Evolutionary conservation across 2,888 invertebrate genomes (phyloP), one percentile per base, ranked within the genome.

Genomic region (Griposia aprilina): DNA sequence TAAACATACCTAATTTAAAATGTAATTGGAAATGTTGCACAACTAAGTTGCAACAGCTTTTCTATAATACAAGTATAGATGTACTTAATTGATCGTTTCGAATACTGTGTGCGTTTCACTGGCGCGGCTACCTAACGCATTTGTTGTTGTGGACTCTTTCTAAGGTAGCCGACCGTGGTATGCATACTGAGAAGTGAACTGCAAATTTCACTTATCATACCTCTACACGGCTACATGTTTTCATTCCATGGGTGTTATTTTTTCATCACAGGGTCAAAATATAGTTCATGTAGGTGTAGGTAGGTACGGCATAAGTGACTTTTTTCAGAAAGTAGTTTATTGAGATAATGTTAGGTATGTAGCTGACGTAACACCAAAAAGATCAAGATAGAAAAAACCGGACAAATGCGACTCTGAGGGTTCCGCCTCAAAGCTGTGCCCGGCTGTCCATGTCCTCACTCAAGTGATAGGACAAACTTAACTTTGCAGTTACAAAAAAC

Each of bases 71-170:
- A 57, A 65, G 89, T 89, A 89, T 87, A 87, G 84, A 81, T 82
- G 84, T 87, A 86, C 77, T 68, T 89, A 92, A 93, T 92, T 87
- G 87, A 90, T 89, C 90, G 90, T 93, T 93, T 91, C 90, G 90
- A 91, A 93, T 90, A 91, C 93, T 82, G 83, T 66, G 68, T 86
- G 92, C 93, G 94, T 94, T 94, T 94, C 93, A 93, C 92, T 90
- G 87, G 84, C 90, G 88, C 70, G 78, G 55, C 91, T 90, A 85
- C 92, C 90, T 91, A 90, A 89, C 90, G 88, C 90, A 82, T 85
- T 89, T 90, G 88, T 90, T 87, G 89, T 89, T 88, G 90, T 90
- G 89, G 86, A 87, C 85, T 91, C 91, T 90, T 91, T 92, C 90
- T 92, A 91, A 90, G 91, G 91, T 87, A 88, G 88, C 80, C 80